These are phyloP conservation scores for Nettapus auritus DNA, from an alignment of 2,113 vertebrate species.

Conservation along the genomic window DNA sequence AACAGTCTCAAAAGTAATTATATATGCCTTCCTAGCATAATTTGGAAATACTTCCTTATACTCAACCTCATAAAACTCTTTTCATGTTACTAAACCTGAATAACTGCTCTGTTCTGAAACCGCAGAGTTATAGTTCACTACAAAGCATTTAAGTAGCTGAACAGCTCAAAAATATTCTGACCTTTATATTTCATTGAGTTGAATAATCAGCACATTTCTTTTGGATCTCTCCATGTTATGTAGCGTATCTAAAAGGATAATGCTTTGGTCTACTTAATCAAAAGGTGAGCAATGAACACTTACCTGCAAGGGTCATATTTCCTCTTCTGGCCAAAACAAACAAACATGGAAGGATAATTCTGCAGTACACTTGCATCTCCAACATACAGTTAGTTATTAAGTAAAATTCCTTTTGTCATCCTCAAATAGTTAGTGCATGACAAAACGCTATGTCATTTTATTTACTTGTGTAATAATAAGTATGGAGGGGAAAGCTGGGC, in stretches of 20 bases:
- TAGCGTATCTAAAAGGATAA: not conserved
- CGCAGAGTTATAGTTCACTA: not conserved
- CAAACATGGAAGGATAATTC: not conserved
- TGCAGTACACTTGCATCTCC: not conserved
- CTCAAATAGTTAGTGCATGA: fast-evolving
- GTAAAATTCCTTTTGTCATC: not conserved
- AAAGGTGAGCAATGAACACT: not conserved
- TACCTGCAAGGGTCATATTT: not conserved
- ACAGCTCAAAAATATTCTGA: not conserved
- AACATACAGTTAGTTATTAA: fast-evolving
- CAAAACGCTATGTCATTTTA: not conserved
- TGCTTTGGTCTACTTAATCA: not conserved
- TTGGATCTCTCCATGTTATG: not conserved
- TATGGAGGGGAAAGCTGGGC: not conserved
- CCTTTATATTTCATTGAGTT: not conserved
- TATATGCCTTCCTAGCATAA: constrained; percentile 4
- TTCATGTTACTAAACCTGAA: constrained; percentile 24
- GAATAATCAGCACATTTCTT: not conserved
- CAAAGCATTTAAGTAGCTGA: not conserved
- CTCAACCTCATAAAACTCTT: constrained; percentile 13
- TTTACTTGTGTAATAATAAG: not conserved
- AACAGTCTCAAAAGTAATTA: constrained; percentile 3
- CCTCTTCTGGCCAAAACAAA: not conserved
- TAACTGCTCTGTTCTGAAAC: constrained; percentile 35
- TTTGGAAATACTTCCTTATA: constrained; percentile 37